Evolutionary conservation across 2,888 invertebrate species (phyloP), one percentile per base, ranked within the genome.

Genomic region (Acronicta leporina): DNA sequence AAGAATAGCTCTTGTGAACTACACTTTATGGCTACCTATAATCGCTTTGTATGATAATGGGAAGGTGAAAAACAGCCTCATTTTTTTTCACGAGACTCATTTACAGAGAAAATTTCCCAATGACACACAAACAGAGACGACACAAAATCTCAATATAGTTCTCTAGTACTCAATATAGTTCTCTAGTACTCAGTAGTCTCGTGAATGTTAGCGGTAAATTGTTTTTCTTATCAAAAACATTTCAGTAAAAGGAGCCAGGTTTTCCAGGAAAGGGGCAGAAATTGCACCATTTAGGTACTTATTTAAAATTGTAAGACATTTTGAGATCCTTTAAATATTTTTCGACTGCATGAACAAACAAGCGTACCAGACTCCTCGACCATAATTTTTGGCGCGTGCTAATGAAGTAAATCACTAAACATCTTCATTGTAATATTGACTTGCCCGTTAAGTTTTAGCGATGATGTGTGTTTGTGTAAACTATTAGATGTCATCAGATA

Each of bases 361-460:
- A 27, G 40, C 42, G 13, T 10, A 9, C 16, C 35, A 20, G 6
- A 46, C 40, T 44, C 40, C 16, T 44, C n/a, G 10, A 52, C 43
- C 30, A 33, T 13, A 35, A 52, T 49, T 52, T 62, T 55, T 45
- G 60, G 57, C 60, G 33, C 15, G 45, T 38, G 68, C 15, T 63
- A 63, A 72, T 61, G 58, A 40, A n/a, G 13, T 27, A 38, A 50
- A 42, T 42, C 38, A 59, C 60, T 63, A 50, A 46, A 46, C 30
- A 20, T 40, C 42, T 49, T 40, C 38, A 46, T 65, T 41, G 45
- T 49, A 38, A 20, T 47, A 63, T 43, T 43, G 33, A 48, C 40
- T 10, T 4, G 9, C 0, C 16, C 14, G 30, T 30, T 38, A 27
- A 50, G 64, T 33, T 58, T 65, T 65, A 50, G 16, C 14, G 7